Percentiles rank a stretch among this genome's conserved stretches.
Evolutionary conservation across 1,140 invertebrate genomes (phyloP).

Genomic region (Lucilia sericata): DNA sequence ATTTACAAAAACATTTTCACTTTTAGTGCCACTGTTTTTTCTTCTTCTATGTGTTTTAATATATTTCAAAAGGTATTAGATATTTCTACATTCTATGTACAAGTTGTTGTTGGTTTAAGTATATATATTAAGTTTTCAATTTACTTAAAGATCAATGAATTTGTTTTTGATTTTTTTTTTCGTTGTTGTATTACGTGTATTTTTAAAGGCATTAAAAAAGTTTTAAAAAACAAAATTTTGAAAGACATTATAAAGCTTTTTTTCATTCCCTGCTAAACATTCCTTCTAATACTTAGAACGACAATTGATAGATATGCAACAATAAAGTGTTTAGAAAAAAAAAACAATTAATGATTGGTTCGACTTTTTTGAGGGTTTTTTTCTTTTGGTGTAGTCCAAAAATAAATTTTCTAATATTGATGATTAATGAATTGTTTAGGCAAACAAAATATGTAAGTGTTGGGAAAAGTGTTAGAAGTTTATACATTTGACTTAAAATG

Average conservation of each 20-base stretch:
- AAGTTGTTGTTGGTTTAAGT: not conserved
- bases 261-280: not conserved
- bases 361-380: too few relatives aligned
- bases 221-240: not conserved
- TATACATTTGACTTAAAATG: too few relatives aligned
- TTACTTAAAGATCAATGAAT: not conserved
- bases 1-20: not conserved
- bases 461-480: too few relatives aligned
- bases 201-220: not conserved
- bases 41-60: not conserved
- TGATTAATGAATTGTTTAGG: too few relatives aligned
- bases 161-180: not conserved
- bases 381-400: too few relatives aligned
- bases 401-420: too few relatives aligned
- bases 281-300: not conserved
- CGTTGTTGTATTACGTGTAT: not conserved
- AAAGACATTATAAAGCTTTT: constrained; percentile 2
- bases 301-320: not conserved
- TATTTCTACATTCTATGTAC: not conserved
- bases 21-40: not conserved
- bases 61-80: not conserved
- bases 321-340: too few relatives aligned
- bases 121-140: not conserved
- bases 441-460: too few relatives aligned
- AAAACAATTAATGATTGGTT: too few relatives aligned